A percentile compares a stretch with the other conserved stretches of the same genome.
These are phyloP conservation scores for Dasypus novemcinctus DNA, from an alignment of 2,113 vertebrate genomes.

Conservation along the genomic window DNA sequence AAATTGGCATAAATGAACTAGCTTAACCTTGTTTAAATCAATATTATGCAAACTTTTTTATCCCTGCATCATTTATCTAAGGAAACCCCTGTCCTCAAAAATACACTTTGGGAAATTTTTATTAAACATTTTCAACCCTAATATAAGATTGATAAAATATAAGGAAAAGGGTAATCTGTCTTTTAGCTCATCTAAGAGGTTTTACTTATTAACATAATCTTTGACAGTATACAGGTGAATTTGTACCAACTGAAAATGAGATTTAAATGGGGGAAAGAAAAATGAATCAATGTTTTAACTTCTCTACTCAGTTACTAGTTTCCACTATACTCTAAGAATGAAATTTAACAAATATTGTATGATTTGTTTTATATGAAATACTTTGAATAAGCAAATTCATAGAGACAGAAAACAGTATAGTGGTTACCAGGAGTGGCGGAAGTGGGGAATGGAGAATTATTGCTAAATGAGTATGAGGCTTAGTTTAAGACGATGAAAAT, in stretches of 20 bases:
- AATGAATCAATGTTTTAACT: conserved; percentile 24
- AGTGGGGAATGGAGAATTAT: too few relatives aligned
- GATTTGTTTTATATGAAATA: too few relatives aligned
- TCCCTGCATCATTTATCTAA: neutral
- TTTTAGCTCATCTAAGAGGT: neutral
- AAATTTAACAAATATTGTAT: neutral
- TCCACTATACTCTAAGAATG: neutral
- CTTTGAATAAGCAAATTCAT: too few relatives aligned
- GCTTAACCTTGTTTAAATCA: conserved; percentile 30
- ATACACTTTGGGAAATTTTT: conserved; percentile 12
- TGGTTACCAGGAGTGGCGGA: too few relatives aligned
- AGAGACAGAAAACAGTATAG: too few relatives aligned
- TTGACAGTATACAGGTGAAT: neutral
- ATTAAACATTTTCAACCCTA: neutral
- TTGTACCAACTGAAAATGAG: neutral
- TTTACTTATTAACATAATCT: neutral
- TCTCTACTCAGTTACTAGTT: neutral
- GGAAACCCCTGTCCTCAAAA: neutral
- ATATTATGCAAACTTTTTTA: conserved; percentile 7
- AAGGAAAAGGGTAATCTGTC: conserved; percentile 35
- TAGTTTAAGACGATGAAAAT: too few relatives aligned
- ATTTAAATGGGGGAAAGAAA: neutral
- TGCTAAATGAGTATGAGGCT: too few relatives aligned
- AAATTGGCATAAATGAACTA: neutral
- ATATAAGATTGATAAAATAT: neutral